Evolutionary conservation across 1,140 invertebrate genomes (phyloP), one percentile per base, ranked within the genome.

Genomic region (Heliothis virescens): DNA sequence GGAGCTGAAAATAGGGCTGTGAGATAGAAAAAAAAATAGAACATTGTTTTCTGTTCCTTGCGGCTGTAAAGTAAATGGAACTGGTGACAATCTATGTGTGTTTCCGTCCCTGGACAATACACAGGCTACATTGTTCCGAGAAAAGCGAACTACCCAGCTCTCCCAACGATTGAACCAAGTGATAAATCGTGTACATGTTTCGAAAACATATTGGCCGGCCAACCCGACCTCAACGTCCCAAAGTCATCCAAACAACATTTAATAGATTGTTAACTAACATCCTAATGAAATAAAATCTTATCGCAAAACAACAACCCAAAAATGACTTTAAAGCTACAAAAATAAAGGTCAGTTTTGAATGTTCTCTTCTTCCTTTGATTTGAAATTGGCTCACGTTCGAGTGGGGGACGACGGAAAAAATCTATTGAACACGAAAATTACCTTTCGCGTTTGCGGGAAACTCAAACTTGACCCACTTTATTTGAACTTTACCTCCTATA

Each of bases 391-490:
- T 76, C 74, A 76, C 60, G 60, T 76, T 76, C 47, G 60, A 76
- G 60, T 76, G 15, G 60, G 74, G 41, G 57, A 65, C 48, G 57
- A 50, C 59, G 73, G 29, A 76, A 76, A 75, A 76, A 76, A 76
- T 76, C 74, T 63, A 76, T 76, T 63, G 74, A 76, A 65, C 74
- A 76, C 59, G 13, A 63, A 76, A 76, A 63, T 76, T 76, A 76
- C 74, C 74, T 76, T 65, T 48, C 73, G 47, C 55, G 72, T 74
- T 74, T 74, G 72, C 57, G 72, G 55, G 18, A 21, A 63, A 63
- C 13, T 48, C 48, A 76, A 76, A 53, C 74, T 76, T 76, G 74
- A 76, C 74, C 74, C 59, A 53, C 59, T 63, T 53, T 76, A 26
- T 65, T 65, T 63, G 57, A 76, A 76, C 47, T 63, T 53, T 52